Percentiles rank a stretch among this genome's conserved stretches.
phyloP scores from a whole-genome alignment of 2,888 invertebrate species.

The Eilema depressum region DNA sequence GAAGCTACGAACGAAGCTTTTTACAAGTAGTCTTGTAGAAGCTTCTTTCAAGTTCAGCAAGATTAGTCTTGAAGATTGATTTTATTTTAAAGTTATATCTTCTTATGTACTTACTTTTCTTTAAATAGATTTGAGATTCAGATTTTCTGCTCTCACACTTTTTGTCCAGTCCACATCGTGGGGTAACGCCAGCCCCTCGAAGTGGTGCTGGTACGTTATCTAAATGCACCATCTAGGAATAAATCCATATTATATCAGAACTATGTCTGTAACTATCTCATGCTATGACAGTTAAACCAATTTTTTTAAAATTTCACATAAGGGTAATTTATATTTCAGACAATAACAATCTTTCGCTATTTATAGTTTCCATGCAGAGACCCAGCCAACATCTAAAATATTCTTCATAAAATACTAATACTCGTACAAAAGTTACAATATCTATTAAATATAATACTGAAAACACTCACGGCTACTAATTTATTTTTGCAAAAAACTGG shows the following conservation, averaged over 20 bases:
- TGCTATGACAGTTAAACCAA: background rate
- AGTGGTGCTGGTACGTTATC: slow-evolving; percentile 34
- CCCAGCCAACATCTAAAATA: too few species aligned
- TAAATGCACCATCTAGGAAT: slow-evolving; percentile 38
- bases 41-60: too few species aligned
- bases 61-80: too few species aligned
- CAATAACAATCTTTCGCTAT: too few species aligned
- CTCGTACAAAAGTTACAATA: background rate
- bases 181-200: slow-evolving; percentile 12
- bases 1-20: too few species aligned
- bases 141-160: background rate
- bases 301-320: background rate
- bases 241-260: background rate
- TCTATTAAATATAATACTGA: background rate
- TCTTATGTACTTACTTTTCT: slow-evolving; percentile 5
- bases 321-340: too few species aligned
- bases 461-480: slow-evolving; percentile 42
- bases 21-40: too few species aligned
- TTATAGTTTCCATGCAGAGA: too few species aligned
- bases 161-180: background rate
- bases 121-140: slow-evolving; percentile 1
- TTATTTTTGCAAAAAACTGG: slow-evolving; percentile 19
- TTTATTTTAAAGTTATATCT: too few species aligned
- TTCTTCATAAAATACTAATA: too few species aligned
- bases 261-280: background rate